phyloP scores from a whole-genome alignment of 2,113 vertebrate genomes.

The Dipodomys stephensi region DNA sequence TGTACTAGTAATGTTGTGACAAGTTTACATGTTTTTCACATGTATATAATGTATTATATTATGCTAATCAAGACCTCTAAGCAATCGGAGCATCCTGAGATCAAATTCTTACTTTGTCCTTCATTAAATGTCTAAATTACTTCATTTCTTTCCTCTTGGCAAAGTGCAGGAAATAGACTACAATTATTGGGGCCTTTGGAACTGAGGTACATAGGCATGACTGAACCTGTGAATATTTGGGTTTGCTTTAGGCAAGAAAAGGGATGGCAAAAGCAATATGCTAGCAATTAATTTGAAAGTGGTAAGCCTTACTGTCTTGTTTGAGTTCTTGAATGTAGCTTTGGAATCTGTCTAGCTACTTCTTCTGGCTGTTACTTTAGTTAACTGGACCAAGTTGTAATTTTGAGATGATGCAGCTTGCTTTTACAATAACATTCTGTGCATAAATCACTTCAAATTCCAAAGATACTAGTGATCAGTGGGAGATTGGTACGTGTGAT shows the following conservation, averaged over 20 bases:
- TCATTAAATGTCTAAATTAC: not conserved
- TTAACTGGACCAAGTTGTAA: not conserved
- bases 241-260: not conserved
- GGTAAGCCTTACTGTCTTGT: not conserved
- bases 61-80: not conserved
- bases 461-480: not conserved
- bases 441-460: slow-evolving; percentile 35
- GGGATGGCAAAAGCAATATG: not conserved
- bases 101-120: not conserved
- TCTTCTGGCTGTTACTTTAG: not conserved
- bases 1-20: not conserved
- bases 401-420: not conserved
- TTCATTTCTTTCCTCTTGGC: not conserved
- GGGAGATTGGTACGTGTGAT: not conserved
- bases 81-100: not conserved
- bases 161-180: not conserved
- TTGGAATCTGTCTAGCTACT: not conserved
- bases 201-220: not conserved
- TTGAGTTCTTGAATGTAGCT: not conserved
- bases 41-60: not conserved
- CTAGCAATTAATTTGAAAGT: not conserved
- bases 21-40: not conserved
- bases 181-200: not conserved
- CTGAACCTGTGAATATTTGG: not conserved
- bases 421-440: not conserved